A percentile compares a stretch with the other conserved stretches of the same genome.
Conservation (phyloP, 2,888 invertebrate genomes). For the Drosophila prolongata region DNA sequence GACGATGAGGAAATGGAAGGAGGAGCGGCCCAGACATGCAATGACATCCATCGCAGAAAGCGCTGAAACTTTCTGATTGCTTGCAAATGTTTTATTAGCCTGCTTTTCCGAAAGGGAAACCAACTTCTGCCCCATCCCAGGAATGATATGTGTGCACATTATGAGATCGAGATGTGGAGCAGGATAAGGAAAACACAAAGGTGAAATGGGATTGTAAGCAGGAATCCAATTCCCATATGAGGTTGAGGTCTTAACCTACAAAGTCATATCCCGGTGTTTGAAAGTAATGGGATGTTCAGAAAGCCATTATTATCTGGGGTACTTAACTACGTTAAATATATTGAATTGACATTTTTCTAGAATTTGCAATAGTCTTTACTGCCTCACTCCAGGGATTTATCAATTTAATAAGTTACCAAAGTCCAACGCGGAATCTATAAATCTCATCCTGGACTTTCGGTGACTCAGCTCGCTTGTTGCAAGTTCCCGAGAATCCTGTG, state of each 20-base stretch:
- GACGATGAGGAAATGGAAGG: constrained; percentile 1
- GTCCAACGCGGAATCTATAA: constrained; percentile 23
- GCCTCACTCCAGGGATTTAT: too few species aligned
- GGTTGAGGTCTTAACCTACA: not conserved
- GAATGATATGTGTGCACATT: constrained; percentile 22
- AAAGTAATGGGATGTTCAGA: not conserved
- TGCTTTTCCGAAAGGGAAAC: constrained; percentile 30
- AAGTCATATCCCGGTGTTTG: too few species aligned
- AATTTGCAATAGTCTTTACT: not conserved
- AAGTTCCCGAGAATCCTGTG: not conserved
- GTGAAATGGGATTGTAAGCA: constrained; percentile 37
- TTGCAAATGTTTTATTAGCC: constrained; percentile 74
- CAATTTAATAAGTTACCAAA: not conserved
- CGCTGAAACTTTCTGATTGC: constrained; percentile 68
- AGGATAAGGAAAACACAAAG: constrained; percentile 35
- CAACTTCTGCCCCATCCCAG: not conserved
- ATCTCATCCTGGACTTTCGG: not conserved
- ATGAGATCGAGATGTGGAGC: constrained; percentile 23
- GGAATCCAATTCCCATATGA: constrained; percentile 30
- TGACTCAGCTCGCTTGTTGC: constrained; percentile 7
- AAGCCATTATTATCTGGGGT: too few species aligned
- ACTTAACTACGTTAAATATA: too few species aligned
- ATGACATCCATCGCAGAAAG: constrained; percentile 66
- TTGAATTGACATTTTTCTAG: too few species aligned
- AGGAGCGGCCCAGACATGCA: constrained; percentile 56